These are phyloP conservation scores for Melanerpes aurifrons DNA, from an alignment of 2,113 vertebrate species.

Conservation along the genomic window DNA sequence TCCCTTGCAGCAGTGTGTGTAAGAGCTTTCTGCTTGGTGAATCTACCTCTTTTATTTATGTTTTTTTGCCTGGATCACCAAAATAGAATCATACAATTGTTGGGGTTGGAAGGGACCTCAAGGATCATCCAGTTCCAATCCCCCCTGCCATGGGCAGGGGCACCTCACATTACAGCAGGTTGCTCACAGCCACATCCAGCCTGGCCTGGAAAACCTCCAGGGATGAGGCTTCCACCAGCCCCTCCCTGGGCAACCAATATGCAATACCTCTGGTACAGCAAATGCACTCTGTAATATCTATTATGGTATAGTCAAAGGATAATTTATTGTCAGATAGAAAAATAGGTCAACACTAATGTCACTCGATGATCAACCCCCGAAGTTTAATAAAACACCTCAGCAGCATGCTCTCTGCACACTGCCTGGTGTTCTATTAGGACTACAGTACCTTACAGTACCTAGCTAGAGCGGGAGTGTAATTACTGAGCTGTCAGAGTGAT, in stretches of 20 bases:
- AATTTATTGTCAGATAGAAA: constrained; percentile 93
- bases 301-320: constrained; percentile 84
- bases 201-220: no score
- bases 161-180: no score
- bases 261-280: constrained; percentile 69
- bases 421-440: constrained; percentile 83
- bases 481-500: constrained; percentile 91
- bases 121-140: no score
- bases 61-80: constrained; percentile 64
- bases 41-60: constrained; percentile 72
- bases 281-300: constrained; percentile 82
- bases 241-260: not conserved
- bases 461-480: constrained; percentile 85
- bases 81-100: not conserved
- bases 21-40: constrained; percentile 70
- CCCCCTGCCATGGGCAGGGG: no score
- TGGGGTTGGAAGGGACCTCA: no score
- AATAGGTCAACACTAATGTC: constrained; percentile 90
- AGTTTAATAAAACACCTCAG: constrained; percentile 87
- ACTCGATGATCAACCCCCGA: constrained; percentile 87
- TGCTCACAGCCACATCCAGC: no score
- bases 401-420: constrained; percentile 75
- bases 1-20: constrained; percentile 78
- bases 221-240: no score
- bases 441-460: constrained; percentile 82